Evolutionary conservation across 2,797 vertebrate species (phyloP), one percentile per base, ranked within the genome.

Genomic region (Coendou prehensilis): DNA sequence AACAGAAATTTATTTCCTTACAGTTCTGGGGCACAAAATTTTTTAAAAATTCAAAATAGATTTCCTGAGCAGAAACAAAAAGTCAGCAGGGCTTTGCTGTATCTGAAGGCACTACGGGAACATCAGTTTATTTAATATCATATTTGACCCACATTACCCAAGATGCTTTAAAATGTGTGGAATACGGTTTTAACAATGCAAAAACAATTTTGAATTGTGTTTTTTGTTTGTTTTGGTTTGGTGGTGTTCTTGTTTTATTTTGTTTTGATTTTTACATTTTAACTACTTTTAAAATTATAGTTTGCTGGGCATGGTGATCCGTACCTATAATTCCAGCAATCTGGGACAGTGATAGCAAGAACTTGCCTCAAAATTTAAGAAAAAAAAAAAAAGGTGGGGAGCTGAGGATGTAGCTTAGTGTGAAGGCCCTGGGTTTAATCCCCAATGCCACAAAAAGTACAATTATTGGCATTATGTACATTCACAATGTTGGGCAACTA

Each of bases 181-280:
- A 91, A 41, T 79, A 63, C 41, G 45, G 26, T 91, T 91, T 91
- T 84, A 84, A 69, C 61, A 92, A 88, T 57, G 20, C 73, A n/a
- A 63, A 57, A 45, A 17, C 64, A 17, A 57, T 37, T 37, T 57
- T 23, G 22, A 23, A 15, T 20, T 79, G 28, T 79, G 18, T 33
- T 33, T 33, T n/a, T 67, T 67, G 3, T 63, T 59, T n/a, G 45
- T n/a, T 76, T 75, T 75, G 69, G 33, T 69, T 69, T 37, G 33
- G 5, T 69, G 64, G 6, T 6, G 17, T 3, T n/a, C 37, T 69
- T 69, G 7, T 28, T 73, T 76, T 75, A 10, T 26, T 33, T 78
- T 50, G 26, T 11, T 56, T 78, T 52, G 2, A 52, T n/a, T 22
- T 30, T 30, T 50, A 57, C 10, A 41, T 81, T 41, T 81, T 57